phyloP scores from a whole-genome alignment of 2,888 invertebrate genomes.

The Protodeltote pygarga region DNA sequence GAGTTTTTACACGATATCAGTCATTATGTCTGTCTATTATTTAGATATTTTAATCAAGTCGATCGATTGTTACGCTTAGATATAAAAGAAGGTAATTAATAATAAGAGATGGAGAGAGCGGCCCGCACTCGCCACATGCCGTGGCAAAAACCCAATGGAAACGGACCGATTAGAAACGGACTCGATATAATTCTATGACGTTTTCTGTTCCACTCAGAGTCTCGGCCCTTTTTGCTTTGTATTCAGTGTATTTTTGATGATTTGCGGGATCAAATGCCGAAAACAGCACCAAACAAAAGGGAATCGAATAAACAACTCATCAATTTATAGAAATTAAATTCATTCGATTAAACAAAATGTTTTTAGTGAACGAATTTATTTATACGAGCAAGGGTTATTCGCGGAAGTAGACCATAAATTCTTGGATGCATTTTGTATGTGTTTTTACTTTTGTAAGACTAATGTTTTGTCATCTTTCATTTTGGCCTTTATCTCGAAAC shows the following conservation, averaged over 20 bases:
- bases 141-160: constrained; percentile 82
- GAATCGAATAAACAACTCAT: constrained; percentile 56
- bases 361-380: constrained; percentile 37
- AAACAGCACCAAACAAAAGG: constrained; percentile 55
- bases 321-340: constrained; percentile 55
- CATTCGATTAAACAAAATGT: constrained; percentile 38
- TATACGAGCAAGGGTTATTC: constrained; percentile 28
- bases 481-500: too few relatives aligned
- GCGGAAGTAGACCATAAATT: constrained; percentile 36
- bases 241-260: constrained; percentile 67
- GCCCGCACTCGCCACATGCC: constrained; percentile 75
- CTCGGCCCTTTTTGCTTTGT: constrained; percentile 78
- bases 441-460: constrained; percentile 27
- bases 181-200: constrained; percentile 72
- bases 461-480: constrained; percentile 32
- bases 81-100: constrained; percentile 86
- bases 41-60: constrained; percentile 85
- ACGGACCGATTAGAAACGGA: constrained; percentile 83
- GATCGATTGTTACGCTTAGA: constrained; percentile 78
- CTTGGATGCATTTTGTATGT: constrained; percentile 33
- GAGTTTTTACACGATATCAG: constrained; percentile 61
- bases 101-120: constrained; percentile 74
- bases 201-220: constrained; percentile 63
- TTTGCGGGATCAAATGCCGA: constrained; percentile 65
- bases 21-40: constrained; percentile 79